Percentiles rank a stretch among this genome's conserved stretches.
Conservation (phyloP, 2,113 vertebrate genomes). For the Dasypus novemcinctus region DNA sequence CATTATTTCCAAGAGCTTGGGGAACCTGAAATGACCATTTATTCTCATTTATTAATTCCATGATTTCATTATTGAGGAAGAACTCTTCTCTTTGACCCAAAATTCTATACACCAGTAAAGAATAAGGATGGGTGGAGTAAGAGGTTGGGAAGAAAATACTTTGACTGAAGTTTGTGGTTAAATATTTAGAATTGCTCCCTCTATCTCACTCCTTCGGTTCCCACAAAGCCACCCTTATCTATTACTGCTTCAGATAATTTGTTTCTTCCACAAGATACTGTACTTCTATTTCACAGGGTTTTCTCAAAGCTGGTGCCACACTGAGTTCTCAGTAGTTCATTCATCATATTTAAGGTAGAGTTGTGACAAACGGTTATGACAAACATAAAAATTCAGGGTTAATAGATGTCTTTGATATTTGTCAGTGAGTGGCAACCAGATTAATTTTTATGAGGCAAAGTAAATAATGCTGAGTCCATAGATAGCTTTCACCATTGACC, state of each 20-base stretch:
- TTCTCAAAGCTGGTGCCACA: not conserved
- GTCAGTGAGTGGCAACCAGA: not conserved
- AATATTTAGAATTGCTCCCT: not conserved
- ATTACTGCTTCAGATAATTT: not conserved
- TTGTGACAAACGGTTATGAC: not conserved
- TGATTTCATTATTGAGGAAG: not conserved
- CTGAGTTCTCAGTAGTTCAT: not conserved
- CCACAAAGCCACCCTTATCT: not conserved
- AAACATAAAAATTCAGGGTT: not conserved
- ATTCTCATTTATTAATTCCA: not conserved
- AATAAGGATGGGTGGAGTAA: not conserved
- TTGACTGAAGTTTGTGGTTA: not conserved
- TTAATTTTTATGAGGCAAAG: not conserved
- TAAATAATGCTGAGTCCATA: not conserved
- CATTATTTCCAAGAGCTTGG: not conserved
- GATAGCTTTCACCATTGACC: too few species aligned
- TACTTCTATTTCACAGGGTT: not conserved
- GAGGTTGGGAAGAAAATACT: not conserved
- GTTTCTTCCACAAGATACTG: not conserved
- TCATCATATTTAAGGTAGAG: not conserved
- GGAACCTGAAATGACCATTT: not conserved
- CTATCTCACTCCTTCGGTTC: not conserved
- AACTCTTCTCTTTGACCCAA: not conserved
- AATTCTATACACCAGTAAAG: not conserved
- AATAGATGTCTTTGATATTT: not conserved